Percentiles rank a stretch among this genome's conserved stretches.
Evolutionary conservation across 64 coral and sea anemone species (phyloP).

Genomic region (Montipora cactus): DNA sequence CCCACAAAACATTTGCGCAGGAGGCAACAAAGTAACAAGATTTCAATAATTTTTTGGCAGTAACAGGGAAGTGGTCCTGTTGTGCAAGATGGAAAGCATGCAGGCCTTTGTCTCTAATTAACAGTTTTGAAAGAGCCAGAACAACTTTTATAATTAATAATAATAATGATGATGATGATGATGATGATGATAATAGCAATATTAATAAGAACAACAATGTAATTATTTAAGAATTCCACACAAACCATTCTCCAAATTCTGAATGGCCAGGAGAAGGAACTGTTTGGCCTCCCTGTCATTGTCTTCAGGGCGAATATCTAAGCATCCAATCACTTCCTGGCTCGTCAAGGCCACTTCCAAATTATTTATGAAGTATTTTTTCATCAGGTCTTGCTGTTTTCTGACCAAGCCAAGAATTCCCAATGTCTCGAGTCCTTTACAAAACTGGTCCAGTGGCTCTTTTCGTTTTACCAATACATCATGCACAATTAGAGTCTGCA

Average conservation of each 20-base stretch:
- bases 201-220: too few species aligned
- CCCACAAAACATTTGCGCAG: too few species aligned
- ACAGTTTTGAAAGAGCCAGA: too few species aligned
- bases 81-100: too few species aligned
- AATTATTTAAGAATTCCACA: neutral
- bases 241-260: conserved; percentile 55
- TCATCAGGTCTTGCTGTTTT: conserved; percentile 24
- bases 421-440: conserved; percentile 44
- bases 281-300: neutral
- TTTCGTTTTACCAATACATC: conserved; percentile 42
- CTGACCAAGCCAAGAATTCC: conserved; percentile 24
- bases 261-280: conserved; percentile 33
- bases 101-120: too few species aligned
- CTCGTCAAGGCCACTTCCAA: conserved; percentile 10
- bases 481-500: conserved; percentile 51
- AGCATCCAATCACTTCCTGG: neutral
- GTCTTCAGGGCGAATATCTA: conserved; percentile 3
- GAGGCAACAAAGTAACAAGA: too few species aligned
- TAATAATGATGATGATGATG: too few species aligned
- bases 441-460: conserved; percentile 46
- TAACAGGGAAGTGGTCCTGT: too few species aligned
- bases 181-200: too few species aligned
- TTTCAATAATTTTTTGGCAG: too few species aligned
- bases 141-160: too few species aligned
- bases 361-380: conserved; percentile 17